Evolutionary conservation across 2,888 invertebrate genomes (phyloP).

Genomic region (Cerastis leucographa): DNA sequence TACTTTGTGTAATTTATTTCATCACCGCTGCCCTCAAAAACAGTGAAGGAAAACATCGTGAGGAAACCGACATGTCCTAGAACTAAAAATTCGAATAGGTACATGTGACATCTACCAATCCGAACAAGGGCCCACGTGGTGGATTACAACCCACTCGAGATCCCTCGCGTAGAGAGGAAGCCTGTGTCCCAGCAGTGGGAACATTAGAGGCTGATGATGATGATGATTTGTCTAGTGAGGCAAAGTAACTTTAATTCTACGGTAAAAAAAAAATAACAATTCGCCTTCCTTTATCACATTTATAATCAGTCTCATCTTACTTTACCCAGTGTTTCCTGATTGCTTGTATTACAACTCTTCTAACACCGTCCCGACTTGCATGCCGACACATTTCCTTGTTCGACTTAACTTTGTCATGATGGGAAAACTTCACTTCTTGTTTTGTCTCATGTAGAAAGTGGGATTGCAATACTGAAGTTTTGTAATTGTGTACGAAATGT

Average conservation of each 20-base stretch:
- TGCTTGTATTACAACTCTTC: slow-evolving; percentile 30
- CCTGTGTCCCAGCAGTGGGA: too few species aligned
- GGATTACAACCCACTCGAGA: too few species aligned
- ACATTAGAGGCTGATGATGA: too few species aligned
- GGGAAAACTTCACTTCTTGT: slow-evolving; percentile 52
- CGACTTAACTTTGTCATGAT: slow-evolving; percentile 45
- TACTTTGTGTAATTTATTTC: too few species aligned
- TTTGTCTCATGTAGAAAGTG: slow-evolving; percentile 12
- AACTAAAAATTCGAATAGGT: too few species aligned
- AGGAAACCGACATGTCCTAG: too few species aligned
- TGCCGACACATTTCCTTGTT: slow-evolving; percentile 24
- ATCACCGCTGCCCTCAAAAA: too few species aligned
- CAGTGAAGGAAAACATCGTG: too few species aligned
- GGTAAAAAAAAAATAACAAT: not conserved
- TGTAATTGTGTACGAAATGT: not conserved
- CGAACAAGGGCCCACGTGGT: too few species aligned
- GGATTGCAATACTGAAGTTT: slow-evolving; percentile 22
- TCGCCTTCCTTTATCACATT: too few species aligned
- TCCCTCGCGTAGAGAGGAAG: too few species aligned
- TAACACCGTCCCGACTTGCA: slow-evolving; percentile 18
- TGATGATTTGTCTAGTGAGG: not conserved
- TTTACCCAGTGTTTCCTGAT: slow-evolving; percentile 19
- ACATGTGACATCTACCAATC: too few species aligned
- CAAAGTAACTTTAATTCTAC: not conserved
- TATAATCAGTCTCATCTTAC: not conserved